Evolutionary conservation across 2,797 vertebrate species (phyloP).

Genomic region (Rhinogobio ventralis): DNA sequence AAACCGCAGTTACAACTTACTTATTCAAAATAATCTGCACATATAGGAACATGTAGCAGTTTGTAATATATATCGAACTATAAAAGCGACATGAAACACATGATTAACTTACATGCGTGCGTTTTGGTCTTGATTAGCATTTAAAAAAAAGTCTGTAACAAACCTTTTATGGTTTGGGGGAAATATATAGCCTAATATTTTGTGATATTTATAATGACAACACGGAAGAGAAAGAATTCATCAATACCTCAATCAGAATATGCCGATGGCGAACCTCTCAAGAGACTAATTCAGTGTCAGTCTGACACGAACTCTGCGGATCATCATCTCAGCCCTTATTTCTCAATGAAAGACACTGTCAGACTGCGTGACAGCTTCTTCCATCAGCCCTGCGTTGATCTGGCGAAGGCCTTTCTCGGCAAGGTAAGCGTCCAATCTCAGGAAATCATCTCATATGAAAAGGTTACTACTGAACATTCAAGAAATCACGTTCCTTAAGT

Average conservation of each 20-base stretch:
- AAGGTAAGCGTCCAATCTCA: conserved; percentile 79
- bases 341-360: conserved; percentile 45
- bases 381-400: conserved; percentile 80
- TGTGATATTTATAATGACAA: conserved; percentile 63
- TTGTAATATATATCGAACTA: background rate
- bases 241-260: conserved; percentile 6
- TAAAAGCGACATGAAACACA: background rate
- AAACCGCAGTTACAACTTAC: background rate
- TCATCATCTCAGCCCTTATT: conserved; percentile 77
- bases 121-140: background rate
- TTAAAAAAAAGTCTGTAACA: background rate
- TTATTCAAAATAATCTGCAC: background rate
- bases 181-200: background rate
- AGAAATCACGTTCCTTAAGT: background rate
- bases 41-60: background rate
- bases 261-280: background rate
- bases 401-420: conserved; percentile 89
- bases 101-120: too few species aligned
- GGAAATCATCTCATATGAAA: background rate
- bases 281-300: background rate
- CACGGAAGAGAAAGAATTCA: conserved; percentile 70
- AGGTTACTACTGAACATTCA: background rate
- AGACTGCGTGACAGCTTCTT: conserved; percentile 83
- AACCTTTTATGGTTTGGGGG: background rate
- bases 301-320: background rate